Percentiles rank a stretch among this genome's conserved stretches.
phyloP scores from a whole-genome alignment of 2,888 invertebrate species.

The Hemaris fuciformis region DNA sequence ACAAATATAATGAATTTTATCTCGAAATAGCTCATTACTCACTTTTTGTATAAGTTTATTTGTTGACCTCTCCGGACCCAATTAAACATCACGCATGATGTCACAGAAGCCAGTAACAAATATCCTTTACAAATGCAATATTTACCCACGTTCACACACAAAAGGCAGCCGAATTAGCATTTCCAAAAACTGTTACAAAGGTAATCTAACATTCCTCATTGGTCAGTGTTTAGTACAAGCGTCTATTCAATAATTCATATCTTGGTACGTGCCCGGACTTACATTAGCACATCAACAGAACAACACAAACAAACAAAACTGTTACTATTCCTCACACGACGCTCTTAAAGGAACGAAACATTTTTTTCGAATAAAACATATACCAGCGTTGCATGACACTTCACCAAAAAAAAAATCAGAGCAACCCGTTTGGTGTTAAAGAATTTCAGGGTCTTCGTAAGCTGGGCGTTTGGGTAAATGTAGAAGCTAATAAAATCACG shows the following conservation, averaged over 20 bases:
- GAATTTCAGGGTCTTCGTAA: constrained; percentile 25
- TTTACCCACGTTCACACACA: background rate
- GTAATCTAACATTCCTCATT: constrained; percentile 35
- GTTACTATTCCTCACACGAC: constrained; percentile 36
- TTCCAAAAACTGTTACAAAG: constrained; percentile 18
- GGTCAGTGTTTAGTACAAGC: constrained; percentile 40
- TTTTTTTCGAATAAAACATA: constrained; percentile 16
- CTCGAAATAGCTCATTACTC: no score
- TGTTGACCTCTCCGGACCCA: no score
- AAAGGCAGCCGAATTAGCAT: constrained; percentile 11
- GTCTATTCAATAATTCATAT: constrained; percentile 73
- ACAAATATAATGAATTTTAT: no score
- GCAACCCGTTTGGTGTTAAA: constrained; percentile 9
- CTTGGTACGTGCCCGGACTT: constrained; percentile 65
- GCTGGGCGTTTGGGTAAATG: constrained; percentile 36
- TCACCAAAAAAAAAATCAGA: background rate
- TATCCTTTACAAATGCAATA: background rate
- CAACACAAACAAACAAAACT: constrained; percentile 40
- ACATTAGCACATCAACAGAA: constrained; percentile 70
- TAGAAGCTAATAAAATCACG: constrained; percentile 53
- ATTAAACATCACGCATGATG: no score
- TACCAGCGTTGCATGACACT: background rate
- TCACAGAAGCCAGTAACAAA: no score
- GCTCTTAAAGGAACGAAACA: constrained; percentile 19
- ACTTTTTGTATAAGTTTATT: no score